Evolutionary conservation across 2,888 invertebrate genomes (phyloP).

Genomic region (Strigamia transsilvanica): DNA sequence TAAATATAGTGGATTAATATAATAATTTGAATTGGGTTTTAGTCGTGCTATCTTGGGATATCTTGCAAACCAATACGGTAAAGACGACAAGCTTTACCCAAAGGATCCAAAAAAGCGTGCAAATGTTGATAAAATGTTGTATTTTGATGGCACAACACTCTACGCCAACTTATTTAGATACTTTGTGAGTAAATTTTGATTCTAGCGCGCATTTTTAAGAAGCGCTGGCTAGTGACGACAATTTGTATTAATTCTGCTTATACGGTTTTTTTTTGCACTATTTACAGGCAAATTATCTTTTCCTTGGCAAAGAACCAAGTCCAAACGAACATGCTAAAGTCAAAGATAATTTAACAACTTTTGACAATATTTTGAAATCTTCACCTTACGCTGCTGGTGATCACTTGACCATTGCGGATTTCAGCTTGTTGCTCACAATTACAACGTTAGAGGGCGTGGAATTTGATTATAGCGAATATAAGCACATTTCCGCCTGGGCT

Average conservation of each 20-base stretch:
- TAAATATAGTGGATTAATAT: slow-evolving; percentile 3
- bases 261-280: neutral
- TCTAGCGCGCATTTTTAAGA: neutral
- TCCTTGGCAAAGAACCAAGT: slow-evolving; percentile 10
- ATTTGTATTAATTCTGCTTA: neutral
- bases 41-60: slow-evolving; percentile 55
- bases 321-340: neutral
- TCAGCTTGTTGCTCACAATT: slow-evolving; percentile 18
- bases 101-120: slow-evolving; percentile 54
- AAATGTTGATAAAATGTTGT: slow-evolving; percentile 51
- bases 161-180: neutral
- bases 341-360: slow-evolving; percentile 10
- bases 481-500: slow-evolving; percentile 74
- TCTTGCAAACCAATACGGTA: slow-evolving; percentile 54
- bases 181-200: slow-evolving; percentile 9
- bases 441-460: slow-evolving; percentile 26
- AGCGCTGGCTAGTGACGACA: neutral
- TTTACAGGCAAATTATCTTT: neutral
- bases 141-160: slow-evolving; percentile 53
- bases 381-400: slow-evolving; percentile 11
- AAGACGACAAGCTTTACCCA: slow-evolving; percentile 55
- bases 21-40: neutral
- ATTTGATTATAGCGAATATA: slow-evolving; percentile 74
- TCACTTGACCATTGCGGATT: slow-evolving; percentile 42
- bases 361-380: slow-evolving; percentile 20